A percentile compares a stretch with the other conserved stretches of the same genome.
phyloP scores from a whole-genome alignment of 53 echinoderm and acorn worm species.

The Temnopleurus reevesii region DNA sequence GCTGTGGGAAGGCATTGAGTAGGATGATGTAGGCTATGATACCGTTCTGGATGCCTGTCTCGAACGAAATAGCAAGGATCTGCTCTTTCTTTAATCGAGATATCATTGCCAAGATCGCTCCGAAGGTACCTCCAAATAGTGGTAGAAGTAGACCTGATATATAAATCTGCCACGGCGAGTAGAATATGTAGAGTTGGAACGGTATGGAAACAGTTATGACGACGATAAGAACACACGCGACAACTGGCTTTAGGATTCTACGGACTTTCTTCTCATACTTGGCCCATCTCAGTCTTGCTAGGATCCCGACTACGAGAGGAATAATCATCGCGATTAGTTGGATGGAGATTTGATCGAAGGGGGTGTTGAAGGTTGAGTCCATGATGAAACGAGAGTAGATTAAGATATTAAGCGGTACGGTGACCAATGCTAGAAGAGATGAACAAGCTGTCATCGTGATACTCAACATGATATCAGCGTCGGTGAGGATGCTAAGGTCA shows the following conservation, averaged over 20 bases:
- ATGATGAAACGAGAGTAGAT: slow-evolving; percentile 21
- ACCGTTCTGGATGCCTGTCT: slow-evolving; percentile 50
- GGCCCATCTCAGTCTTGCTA: background rate
- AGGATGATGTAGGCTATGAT: slow-evolving; percentile 37
- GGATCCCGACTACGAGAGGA: slow-evolving; percentile 13
- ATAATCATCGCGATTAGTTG: slow-evolving; percentile 1
- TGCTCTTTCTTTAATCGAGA: background rate
- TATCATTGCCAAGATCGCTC: background rate
- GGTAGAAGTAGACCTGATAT: slow-evolving; percentile 14
- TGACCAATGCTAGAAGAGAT: slow-evolving; percentile 31
- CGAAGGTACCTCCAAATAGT: background rate
- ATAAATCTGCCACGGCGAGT: slow-evolving; percentile 15
- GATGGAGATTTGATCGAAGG: slow-evolving; percentile 29
- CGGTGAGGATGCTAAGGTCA: slow-evolving; percentile 20
- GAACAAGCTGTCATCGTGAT: slow-evolving; percentile 51
- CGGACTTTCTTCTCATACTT: background rate
- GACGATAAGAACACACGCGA: background rate
- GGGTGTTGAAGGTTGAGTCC: background rate
- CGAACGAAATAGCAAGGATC: slow-evolving; percentile 13
- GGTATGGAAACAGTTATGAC: background rate
- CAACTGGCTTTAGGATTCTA: slow-evolving; percentile 7
- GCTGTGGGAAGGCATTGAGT: background rate
- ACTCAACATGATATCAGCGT: slow-evolving; percentile 45
- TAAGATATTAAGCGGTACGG: slow-evolving; percentile 51
- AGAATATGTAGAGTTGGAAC: slow-evolving; percentile 38